Evolutionary conservation across 1,140 invertebrate species (phyloP).

Genomic region (Zeugodacus cucurbitae): DNA sequence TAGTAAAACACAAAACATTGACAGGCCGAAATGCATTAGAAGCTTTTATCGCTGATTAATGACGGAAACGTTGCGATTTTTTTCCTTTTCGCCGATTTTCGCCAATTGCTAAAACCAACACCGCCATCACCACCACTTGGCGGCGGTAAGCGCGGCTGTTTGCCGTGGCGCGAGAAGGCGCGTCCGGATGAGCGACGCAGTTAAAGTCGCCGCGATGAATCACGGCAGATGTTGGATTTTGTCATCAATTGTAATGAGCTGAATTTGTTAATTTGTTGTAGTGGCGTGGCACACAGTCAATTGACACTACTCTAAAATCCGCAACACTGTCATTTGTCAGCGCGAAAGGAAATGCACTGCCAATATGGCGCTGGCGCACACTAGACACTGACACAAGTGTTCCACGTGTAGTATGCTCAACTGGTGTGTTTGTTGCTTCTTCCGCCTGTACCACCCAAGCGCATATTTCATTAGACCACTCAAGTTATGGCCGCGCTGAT

Average conservation of each 20-base stretch:
- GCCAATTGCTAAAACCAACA: slow-evolving; percentile 4
- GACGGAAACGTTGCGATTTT: slow-evolving; percentile 23
- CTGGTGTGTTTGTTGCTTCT: background rate
- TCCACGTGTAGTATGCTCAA: no score
- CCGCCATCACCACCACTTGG: background rate
- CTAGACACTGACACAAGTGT: no score
- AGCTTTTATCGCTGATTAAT: slow-evolving; percentile 41
- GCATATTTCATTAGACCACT: slow-evolving; percentile 30
- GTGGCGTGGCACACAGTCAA: background rate
- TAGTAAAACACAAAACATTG: slow-evolving; percentile 33
- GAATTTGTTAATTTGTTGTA: slow-evolving; percentile 29
- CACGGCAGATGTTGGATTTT: slow-evolving; percentile 20
- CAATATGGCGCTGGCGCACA: background rate
- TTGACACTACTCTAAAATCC: background rate
- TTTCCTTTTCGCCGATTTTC: no score
- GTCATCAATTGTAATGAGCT: slow-evolving; percentile 35
- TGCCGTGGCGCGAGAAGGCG: background rate
- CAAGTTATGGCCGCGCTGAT: background rate
- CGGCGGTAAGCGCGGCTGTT: background rate
- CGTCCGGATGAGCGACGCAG: background rate
- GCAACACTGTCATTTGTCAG: background rate
- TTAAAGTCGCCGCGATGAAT: background rate
- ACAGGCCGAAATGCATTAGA: slow-evolving; percentile 38
- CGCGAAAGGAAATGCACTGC: background rate
- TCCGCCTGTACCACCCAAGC: slow-evolving; percentile 7